phyloP scores from a whole-genome alignment of 2,113 vertebrate species.

The Xenopus laevis region DNA sequence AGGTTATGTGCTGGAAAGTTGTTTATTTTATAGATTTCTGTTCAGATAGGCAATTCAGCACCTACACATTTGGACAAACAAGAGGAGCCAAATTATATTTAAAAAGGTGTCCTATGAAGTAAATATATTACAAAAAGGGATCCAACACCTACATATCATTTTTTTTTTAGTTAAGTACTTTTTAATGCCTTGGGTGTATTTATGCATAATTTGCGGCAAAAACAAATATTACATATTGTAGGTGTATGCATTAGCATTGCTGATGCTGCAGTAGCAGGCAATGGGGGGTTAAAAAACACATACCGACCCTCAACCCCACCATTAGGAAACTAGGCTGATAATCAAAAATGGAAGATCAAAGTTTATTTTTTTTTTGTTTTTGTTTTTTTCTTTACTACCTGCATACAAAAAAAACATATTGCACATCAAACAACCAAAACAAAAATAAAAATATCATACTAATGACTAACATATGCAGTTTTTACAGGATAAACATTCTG shows the following conservation, averaged over 20 bases:
- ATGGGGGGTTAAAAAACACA: constrained; percentile 23
- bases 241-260: constrained; percentile 11
- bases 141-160: constrained; percentile 6
- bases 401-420: constrained; percentile 99
- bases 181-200: constrained; percentile 9
- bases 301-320: constrained; percentile 9
- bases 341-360: constrained; percentile 95
- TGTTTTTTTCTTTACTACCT: constrained; percentile 89
- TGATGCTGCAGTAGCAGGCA: constrained; percentile 7
- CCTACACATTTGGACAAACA: constrained; percentile 17
- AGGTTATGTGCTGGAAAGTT: constrained; percentile 41
- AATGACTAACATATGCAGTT: constrained; percentile 81
- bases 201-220: not conserved
- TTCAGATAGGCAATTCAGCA: constrained; percentile 24
- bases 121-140: constrained; percentile 39
- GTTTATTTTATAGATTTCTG: constrained; percentile 41
- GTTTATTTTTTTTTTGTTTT: constrained; percentile 83
- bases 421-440: constrained; percentile 99
- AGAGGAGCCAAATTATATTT: constrained; percentile 17
- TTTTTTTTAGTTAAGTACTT: not conserved
- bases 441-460: constrained; percentile 80
- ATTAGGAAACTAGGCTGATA: constrained; percentile 52
- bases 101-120: constrained; percentile 6
- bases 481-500: constrained; percentile 86
- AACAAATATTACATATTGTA: not conserved